These are phyloP conservation scores for Homalodisca vitripennis DNA, from an alignment of 1,140 invertebrate species.

Conservation along the genomic window DNA sequence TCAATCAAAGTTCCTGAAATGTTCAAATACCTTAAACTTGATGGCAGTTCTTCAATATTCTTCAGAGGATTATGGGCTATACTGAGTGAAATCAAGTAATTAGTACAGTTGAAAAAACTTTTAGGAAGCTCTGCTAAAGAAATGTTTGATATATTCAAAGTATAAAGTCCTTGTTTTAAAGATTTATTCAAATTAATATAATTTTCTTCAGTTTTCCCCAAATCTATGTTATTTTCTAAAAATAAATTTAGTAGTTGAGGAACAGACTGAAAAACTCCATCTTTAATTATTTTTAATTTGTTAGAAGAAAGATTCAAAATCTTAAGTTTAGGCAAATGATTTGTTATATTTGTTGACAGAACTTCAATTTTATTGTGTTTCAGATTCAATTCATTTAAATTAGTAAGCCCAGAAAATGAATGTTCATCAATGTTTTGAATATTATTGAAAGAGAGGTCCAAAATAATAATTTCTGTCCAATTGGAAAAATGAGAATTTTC, in stretches of 20 bases:
- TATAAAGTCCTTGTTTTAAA: not conserved
- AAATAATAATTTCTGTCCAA: conserved; percentile 5
- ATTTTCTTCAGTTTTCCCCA: not conserved
- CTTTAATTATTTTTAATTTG: not conserved
- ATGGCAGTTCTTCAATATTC: not conserved
- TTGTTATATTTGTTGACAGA: conserved; percentile 5
- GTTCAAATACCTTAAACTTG: conserved; percentile 3
- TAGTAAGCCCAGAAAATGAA: not conserved
- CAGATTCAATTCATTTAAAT: not conserved
- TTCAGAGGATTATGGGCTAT: not conserved
- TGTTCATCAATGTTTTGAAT: not conserved
- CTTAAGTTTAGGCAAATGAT: conserved; percentile 3
- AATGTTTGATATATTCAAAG: not conserved
- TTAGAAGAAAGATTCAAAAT: conserved; percentile 4
- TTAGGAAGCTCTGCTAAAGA: not conserved
- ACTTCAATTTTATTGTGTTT: not conserved
- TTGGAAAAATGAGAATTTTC: not conserved
- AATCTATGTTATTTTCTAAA: not conserved
- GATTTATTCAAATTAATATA: not conserved
- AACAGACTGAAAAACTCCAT: not conserved
- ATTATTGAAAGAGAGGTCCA: conserved; percentile 12
- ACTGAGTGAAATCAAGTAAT: conserved; percentile 6
- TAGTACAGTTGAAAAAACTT: not conserved
- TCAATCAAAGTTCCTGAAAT: conserved; percentile 2
- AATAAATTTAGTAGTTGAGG: not conserved